A percentile compares a stretch with the other conserved stretches of the same genome.
Conservation (phyloP, 1,140 invertebrate genomes). For the Luehdorfia chinensis region DNA sequence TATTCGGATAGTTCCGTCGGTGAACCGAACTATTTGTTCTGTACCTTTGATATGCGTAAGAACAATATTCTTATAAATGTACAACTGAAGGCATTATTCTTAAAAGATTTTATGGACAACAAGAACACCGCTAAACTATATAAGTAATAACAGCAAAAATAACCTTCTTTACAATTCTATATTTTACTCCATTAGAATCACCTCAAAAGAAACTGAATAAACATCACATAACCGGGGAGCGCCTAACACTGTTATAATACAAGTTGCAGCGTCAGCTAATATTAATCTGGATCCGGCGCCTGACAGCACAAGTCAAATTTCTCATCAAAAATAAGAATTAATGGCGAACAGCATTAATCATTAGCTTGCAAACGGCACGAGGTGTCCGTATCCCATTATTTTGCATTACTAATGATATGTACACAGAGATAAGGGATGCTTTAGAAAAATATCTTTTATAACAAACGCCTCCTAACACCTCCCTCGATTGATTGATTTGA, state of each 20-base stretch:
- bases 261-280: conserved; percentile 73
- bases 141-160: no score
- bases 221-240: conserved; percentile 31
- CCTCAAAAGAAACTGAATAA: conserved; percentile 19
- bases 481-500: conserved; percentile 43
- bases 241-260: conserved; percentile 50
- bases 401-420: conserved; percentile 77
- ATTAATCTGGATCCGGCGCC: conserved; percentile 73
- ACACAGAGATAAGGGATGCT: conserved; percentile 66
- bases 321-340: conserved; percentile 78
- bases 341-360: conserved; percentile 74
- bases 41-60: conserved; percentile 51
- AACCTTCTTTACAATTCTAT: no score
- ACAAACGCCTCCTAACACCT: no score
- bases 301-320: conserved; percentile 76
- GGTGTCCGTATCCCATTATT: conserved; percentile 76
- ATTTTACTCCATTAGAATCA: no score
- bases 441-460: conserved; percentile 52
- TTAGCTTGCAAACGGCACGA: conserved; percentile 72
- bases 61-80: no score
- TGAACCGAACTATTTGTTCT: conserved; percentile 57
- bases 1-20: conserved; percentile 65
- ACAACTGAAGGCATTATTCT: no score
- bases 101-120: background rate
- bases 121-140: background rate